phyloP scores from a whole-genome alignment of 2,113 vertebrate species.

The Calonectris borealis region DNA sequence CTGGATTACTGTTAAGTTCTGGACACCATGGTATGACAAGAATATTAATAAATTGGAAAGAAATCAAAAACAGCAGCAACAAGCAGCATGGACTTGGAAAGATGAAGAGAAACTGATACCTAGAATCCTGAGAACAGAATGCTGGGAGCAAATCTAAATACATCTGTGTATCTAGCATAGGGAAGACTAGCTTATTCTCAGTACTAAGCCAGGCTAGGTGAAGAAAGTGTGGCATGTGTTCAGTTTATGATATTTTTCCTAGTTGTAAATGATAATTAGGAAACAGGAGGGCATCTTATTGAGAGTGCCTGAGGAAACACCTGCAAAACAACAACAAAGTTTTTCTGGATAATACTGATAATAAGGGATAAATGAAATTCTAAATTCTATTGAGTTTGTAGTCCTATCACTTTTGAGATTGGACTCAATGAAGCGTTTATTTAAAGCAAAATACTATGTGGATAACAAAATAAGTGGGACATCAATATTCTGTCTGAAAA shows the following conservation, averaged over 20 bases:
- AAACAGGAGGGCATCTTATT: background rate
- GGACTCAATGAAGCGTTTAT: background rate
- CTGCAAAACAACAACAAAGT: background rate
- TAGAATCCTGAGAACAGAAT: background rate
- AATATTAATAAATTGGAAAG: background rate
- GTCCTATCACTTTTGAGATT: background rate
- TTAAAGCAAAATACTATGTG: background rate
- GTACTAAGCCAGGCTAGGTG: background rate
- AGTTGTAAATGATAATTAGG: background rate
- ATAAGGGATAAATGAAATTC: background rate
- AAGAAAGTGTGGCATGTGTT: background rate
- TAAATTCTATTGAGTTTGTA: background rate
- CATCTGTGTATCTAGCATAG: background rate
- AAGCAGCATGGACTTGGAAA: background rate
- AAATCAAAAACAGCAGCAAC: background rate
- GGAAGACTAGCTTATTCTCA: background rate
- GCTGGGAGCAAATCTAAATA: background rate
- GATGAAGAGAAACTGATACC: background rate
- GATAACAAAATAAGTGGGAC: background rate
- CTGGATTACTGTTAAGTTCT: background rate
- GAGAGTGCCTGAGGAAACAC: background rate
- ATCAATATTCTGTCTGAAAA: background rate
- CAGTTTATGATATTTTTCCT: background rate
- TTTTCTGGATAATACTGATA: background rate
- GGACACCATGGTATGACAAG: background rate